Evolutionary conservation across 2,797 vertebrate species (phyloP).

Genomic region (Crenichthys baileyi): DNA sequence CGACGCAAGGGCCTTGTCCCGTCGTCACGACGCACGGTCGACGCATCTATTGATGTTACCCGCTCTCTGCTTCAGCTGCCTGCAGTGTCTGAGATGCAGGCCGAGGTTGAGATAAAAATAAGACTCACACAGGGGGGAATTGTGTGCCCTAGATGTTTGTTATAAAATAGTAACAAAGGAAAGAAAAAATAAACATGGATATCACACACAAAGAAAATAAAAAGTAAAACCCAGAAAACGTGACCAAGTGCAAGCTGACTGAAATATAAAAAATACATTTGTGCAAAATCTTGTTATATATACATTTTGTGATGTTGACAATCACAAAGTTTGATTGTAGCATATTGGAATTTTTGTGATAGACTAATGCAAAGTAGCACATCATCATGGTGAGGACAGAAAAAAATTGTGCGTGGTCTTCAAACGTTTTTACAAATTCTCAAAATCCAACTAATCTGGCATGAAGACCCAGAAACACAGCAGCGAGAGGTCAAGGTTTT

Average conservation of each 20-base stretch:
- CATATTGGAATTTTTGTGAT: neutral
- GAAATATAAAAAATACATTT: neutral
- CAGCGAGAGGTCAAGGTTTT: neutral
- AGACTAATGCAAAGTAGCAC: neutral
- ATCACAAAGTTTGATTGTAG: neutral
- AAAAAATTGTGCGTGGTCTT: neutral
- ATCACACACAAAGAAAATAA: neutral
- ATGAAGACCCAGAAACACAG: neutral
- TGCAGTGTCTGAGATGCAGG: constrained; percentile 18
- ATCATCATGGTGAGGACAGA: neutral
- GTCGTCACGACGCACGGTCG: constrained; percentile 74
- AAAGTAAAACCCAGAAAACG: neutral
- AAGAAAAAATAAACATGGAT: constrained; percentile 4
- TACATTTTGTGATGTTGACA: neutral
- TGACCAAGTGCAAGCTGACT: neutral
- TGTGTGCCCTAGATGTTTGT: constrained; percentile 32
- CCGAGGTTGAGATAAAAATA: constrained; percentile 22
- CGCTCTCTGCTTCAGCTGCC: constrained; percentile 11
- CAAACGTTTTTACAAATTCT: neutral
- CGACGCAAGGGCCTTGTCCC: constrained; percentile 62
- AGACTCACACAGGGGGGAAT: constrained; percentile 24
- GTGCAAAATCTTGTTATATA: neutral
- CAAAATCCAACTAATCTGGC: neutral
- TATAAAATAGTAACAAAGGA: constrained; percentile 32
- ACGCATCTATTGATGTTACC: constrained; percentile 17